A percentile compares a stretch with the other conserved stretches of the same genome.
These are phyloP conservation scores for Ectropis grisescens DNA, from an alignment of 1,140 invertebrate species.

Conservation along the genomic window DNA sequence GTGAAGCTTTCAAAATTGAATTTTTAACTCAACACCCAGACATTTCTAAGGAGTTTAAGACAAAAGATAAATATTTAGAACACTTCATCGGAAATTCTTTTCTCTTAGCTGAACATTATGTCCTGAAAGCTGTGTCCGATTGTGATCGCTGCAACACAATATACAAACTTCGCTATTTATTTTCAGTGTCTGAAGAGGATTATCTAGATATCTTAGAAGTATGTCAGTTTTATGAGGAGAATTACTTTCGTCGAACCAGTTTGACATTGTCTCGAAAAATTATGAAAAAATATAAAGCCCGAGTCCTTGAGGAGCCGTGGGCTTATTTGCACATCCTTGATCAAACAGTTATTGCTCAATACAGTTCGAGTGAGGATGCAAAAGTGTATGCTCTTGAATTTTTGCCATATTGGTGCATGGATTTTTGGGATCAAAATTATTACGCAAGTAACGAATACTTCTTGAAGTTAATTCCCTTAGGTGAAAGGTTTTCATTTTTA, in stretches of 20 bases:
- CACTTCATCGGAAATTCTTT: conserved; percentile 19
- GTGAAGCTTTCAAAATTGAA: conserved; percentile 1
- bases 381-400: conserved; percentile 22
- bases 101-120: conserved; percentile 5
- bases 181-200: conserved; percentile 11
- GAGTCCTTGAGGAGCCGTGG: conserved; percentile 20
- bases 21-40: too few species aligned
- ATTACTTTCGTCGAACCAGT: too few species aligned
- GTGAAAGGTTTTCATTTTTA: conserved; percentile 24
- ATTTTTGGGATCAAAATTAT: conserved; percentile 31
- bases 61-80: conserved; percentile 1
- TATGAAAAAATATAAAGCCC: conserved; percentile 29
- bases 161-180: conserved; percentile 13
- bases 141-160: too few species aligned
- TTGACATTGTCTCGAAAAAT: conserved; percentile 25
- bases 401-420: conserved; percentile 12
- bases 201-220: conserved; percentile 22
- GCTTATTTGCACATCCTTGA: conserved; percentile 27
- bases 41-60: too few species aligned
- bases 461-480: conserved; percentile 23
- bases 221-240: conserved; percentile 1
- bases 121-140: background rate
- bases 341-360: conserved; percentile 17
- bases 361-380: conserved; percentile 25
- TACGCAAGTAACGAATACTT: conserved; percentile 17